These are phyloP conservation scores for Xenotilapia longispinis DNA, from an alignment of 2,113 vertebrate species.

Conservation along the genomic window DNA sequence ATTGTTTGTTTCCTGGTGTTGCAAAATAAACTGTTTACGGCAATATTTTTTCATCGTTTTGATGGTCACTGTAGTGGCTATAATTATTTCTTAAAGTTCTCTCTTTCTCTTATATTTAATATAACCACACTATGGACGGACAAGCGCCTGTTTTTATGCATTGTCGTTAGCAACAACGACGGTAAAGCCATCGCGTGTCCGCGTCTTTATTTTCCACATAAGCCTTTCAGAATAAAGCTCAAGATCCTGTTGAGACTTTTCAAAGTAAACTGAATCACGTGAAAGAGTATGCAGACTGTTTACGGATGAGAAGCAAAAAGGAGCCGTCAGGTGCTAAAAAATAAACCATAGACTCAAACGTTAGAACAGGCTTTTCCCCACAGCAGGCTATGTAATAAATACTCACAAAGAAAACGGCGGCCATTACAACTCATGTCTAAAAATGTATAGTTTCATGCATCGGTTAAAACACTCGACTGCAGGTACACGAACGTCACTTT, in stretches of 20 bases:
- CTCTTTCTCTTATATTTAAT: rapidly evolving
- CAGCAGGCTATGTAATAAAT: rapidly evolving
- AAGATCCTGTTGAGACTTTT: background rate
- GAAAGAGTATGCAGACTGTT: rapidly evolving
- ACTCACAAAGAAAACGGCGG: background rate
- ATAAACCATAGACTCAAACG: background rate
- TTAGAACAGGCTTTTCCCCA: background rate
- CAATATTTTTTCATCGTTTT: background rate
- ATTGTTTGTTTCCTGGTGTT: rapidly evolving
- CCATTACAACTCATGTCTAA: rapidly evolving
- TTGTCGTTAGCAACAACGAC: rapidly evolving
- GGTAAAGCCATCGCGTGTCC: rapidly evolving
- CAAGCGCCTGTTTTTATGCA: background rate
- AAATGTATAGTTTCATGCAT: rapidly evolving
- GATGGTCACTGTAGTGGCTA: background rate
- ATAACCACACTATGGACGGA: background rate
- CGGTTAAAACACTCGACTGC: rapidly evolving
- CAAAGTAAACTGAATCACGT: background rate
- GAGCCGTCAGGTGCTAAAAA: rapidly evolving
- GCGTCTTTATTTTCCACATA: background rate
- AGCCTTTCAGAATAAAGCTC: background rate
- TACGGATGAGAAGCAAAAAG: rapidly evolving
- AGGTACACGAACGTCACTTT: rapidly evolving
- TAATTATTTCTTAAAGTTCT: background rate
- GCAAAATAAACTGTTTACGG: background rate